phyloP scores from a whole-genome alignment of 1,140 invertebrate genomes.

The Eupristina koningsbergeri region DNA sequence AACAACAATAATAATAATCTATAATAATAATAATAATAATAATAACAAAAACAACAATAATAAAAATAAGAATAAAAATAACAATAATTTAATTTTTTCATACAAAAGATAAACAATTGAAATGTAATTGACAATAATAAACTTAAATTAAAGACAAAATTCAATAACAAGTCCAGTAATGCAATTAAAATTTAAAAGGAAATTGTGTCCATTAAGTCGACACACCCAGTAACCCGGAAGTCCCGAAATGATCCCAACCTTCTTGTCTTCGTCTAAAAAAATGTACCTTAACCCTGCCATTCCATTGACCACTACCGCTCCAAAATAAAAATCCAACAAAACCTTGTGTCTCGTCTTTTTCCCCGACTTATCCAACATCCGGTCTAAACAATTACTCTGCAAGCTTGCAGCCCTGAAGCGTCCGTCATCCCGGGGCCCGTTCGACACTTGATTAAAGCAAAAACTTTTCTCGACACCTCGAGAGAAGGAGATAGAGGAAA shows the following conservation, averaged over 20 bases:
- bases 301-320: constrained; percentile 57
- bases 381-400: constrained; percentile 50
- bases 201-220: constrained; percentile 60
- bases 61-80: too few species aligned
- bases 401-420: constrained; percentile 23
- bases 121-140: background rate
- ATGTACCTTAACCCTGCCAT: constrained; percentile 64
- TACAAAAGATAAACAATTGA: too few species aligned
- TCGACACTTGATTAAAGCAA: constrained; percentile 53
- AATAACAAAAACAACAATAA: too few species aligned
- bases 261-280: constrained; percentile 75
- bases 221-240: constrained; percentile 43
- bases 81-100: too few species aligned
- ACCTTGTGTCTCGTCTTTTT: constrained; percentile 52
- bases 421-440: constrained; percentile 48
- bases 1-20: too few species aligned
- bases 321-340: constrained; percentile 51
- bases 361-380: constrained; percentile 50
- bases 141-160: constrained; percentile 8
- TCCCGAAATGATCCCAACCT: constrained; percentile 55
- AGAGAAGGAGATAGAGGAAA: constrained; percentile 38
- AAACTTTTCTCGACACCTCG: constrained; percentile 53
- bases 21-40: too few species aligned
- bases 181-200: constrained; percentile 45
- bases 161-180: constrained; percentile 23